Evolutionary conservation across 2,797 vertebrate genomes (phyloP).

Genomic region (Alfaro cultratus): DNA sequence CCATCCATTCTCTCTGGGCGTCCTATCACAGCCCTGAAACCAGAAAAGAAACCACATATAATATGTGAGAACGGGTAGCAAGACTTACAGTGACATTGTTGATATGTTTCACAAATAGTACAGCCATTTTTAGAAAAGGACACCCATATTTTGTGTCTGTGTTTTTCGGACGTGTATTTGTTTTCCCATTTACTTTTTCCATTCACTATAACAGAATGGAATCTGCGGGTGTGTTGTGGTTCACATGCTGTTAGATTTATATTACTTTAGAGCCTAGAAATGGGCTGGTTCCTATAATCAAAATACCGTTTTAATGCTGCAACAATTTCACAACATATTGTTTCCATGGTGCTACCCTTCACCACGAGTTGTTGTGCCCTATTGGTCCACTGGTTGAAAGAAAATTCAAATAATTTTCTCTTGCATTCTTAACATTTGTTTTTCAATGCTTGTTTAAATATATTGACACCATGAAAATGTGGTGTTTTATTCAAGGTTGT

Average conservation of each 20-base stretch:
- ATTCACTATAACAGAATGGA: neutral
- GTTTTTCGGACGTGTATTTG: neutral
- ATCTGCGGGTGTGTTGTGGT: neutral
- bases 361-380: neutral
- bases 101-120: neutral
- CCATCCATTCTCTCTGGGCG: constrained; percentile 76
- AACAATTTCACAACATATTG: neutral
- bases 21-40: constrained; percentile 16
- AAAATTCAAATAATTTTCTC: neutral
- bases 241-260: neutral
- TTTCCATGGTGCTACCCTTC: neutral
- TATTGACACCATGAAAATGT: neutral
- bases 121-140: neutral
- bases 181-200: neutral
- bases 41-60: constrained; percentile 36
- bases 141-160: neutral
- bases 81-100: neutral
- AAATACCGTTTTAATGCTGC: neutral
- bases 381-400: neutral
- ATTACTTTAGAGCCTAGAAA: neutral
- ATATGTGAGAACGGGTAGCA: constrained; percentile 3
- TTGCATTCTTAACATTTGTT: neutral
- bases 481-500: neutral
- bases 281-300: neutral
- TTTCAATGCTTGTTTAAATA: neutral